phyloP scores from a whole-genome alignment of 2,888 invertebrate genomes.

The Athetis lepigone region DNA sequence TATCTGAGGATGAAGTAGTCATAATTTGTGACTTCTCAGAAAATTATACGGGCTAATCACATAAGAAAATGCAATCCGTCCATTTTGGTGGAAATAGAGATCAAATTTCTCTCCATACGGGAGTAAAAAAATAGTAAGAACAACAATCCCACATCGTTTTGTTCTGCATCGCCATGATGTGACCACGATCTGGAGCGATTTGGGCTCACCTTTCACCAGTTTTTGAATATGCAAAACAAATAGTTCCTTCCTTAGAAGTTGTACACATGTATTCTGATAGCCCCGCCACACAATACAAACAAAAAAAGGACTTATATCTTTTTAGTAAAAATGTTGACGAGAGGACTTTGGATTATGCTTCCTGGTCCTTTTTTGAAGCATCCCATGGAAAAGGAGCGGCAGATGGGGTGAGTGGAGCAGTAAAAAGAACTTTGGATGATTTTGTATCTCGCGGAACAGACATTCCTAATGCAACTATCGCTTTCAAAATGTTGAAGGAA shows the following conservation, averaged over 20 bases:
- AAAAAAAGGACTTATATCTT: constrained; percentile 27
- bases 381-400: constrained; percentile 44
- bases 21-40: constrained; percentile 39
- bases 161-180: constrained; percentile 25
- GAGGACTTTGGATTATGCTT: constrained; percentile 23
- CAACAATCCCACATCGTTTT: constrained; percentile 40
- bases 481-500: constrained; percentile 38
- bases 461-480: constrained; percentile 36
- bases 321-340: constrained; percentile 26
- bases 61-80: constrained; percentile 43
- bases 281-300: constrained; percentile 36
- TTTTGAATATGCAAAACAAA: constrained; percentile 40
- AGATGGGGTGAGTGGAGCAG: constrained; percentile 15
- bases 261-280: constrained; percentile 45
- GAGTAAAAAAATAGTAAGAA: constrained; percentile 40
- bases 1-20: constrained; percentile 36
- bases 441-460: constrained; percentile 37
- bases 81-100: constrained; percentile 39
- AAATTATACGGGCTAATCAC: constrained; percentile 45
- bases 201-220: constrained; percentile 49
- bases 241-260: constrained; percentile 23
- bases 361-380: constrained; percentile 47
- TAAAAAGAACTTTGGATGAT: constrained; percentile 40
- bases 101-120: constrained; percentile 29
- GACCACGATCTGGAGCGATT: constrained; percentile 45